phyloP scores from a whole-genome alignment of 1,140 invertebrate genomes.

The Radopholus similis region DNA sequence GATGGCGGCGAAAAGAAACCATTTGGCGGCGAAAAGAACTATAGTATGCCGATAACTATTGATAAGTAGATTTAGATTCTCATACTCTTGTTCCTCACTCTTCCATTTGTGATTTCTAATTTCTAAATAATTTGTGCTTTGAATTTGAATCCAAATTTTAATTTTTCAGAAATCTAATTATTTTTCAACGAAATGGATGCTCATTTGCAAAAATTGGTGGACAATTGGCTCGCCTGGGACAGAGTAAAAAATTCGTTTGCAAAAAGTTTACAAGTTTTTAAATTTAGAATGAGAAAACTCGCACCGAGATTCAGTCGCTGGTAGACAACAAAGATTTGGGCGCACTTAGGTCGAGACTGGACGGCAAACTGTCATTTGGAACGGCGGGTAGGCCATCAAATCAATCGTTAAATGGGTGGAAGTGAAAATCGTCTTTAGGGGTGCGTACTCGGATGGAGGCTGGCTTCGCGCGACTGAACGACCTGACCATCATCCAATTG shows the following conservation, averaged over 20 bases:
- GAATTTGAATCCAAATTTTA: background rate
- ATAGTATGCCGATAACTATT: background rate
- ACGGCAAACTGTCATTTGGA: conserved; percentile 71
- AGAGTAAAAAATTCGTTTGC: conserved; percentile 60
- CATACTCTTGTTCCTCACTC: background rate
- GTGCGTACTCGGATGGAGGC: conserved; percentile 83
- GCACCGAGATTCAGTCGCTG: conserved; percentile 65
- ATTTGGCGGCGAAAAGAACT: too few relatives aligned
- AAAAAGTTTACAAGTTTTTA: conserved; percentile 6
- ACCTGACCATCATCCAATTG: conserved; percentile 92
- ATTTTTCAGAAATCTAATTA: background rate
- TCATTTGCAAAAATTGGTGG: conserved; percentile 65
- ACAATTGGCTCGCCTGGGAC: conserved; percentile 70
- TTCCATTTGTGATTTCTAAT: background rate
- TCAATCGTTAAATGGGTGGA: conserved; percentile 7
- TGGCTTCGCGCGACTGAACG: conserved; percentile 90
- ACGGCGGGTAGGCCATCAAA: conserved; percentile 63
- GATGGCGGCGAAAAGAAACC: too few relatives aligned
- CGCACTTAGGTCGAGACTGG: conserved; percentile 62
- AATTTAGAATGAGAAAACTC: conserved; percentile 63
- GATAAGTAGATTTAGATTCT: background rate
- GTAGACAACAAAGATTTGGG: conserved; percentile 63
- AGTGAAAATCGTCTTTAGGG: conserved; percentile 65
- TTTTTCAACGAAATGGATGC: background rate
- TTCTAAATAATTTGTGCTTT: background rate